Conservation (phyloP, 2,113 vertebrate species). For the Petaurus breviceps region DNA sequence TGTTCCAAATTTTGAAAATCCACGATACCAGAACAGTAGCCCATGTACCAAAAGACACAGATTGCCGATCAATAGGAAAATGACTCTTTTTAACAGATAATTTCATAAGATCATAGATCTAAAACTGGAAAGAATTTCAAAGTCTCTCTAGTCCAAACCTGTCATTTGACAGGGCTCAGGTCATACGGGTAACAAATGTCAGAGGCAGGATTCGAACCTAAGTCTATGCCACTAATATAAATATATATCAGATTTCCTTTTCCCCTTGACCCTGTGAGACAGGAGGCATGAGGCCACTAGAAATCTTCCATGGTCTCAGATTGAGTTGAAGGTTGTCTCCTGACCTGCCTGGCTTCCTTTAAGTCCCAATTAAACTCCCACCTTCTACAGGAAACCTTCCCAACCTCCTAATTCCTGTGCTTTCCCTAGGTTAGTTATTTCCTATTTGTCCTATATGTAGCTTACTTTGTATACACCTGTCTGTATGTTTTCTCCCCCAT, state of each 20-base stretch:
- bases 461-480: too few species aligned
- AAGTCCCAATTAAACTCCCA: too few species aligned
- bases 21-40: background rate
- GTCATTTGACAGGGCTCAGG: background rate
- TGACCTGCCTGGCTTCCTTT: too few species aligned
- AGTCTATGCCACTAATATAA: background rate
- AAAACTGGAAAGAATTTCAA: background rate
- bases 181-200: background rate
- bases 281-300: background rate
- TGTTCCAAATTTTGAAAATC: constrained; percentile 28
- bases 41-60: background rate
- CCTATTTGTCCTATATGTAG: too few species aligned
- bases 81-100: background rate
- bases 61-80: background rate
- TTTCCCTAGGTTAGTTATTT: too few species aligned
- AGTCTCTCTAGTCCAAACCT: background rate
- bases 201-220: background rate
- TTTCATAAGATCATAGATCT: background rate
- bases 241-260: background rate
- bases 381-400: too few species aligned
- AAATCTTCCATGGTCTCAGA: too few species aligned
- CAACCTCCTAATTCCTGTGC: too few species aligned
- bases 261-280: too few species aligned
- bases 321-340: too few species aligned
- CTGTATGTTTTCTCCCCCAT: too few species aligned